Evolutionary conservation across 2,113 vertebrate species (phyloP), one percentile per base, ranked within the genome.

Genomic region (Formicarius rufipectus): DNA sequence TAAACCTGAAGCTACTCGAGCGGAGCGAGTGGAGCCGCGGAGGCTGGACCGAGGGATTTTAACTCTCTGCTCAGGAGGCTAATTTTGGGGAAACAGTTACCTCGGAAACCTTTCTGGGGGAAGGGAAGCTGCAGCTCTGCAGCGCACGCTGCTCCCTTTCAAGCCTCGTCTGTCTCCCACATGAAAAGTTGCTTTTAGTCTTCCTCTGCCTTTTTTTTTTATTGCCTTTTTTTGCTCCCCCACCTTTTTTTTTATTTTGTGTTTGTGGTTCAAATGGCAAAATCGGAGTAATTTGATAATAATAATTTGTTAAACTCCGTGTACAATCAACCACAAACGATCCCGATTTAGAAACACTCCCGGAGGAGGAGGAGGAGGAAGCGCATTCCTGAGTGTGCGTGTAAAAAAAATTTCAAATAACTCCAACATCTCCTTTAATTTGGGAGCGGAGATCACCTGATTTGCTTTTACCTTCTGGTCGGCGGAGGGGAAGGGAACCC

Each of bases 91-190:
- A 84, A 73, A 67, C 74, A 76, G 86, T 94, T 94, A 90, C 92
- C 95, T 81, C 92, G 92, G 92, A 90, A 94, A 94, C 78, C 83
- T 96, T 93, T 68, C 56, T 80, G 74, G 79, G 87, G 79, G 90
- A 40, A 90, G 83, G 87, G 87, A 96, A 39, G 64, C 72, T 66
- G 86, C 67, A 39, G 71, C 63, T 47, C 69, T 50, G 75, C 88
- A 60, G 59, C 35, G 59, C 59, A 60, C 59, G 35, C 35, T 60
- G 59, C 37, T 76, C 68, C 69, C 69, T 91, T 81, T 42, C 69
- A 37, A 73, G 84, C 76, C 47, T 45, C 89, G 66, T 89, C 89
- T 93, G 81, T 49, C 90, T 95, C 87, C 93, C 91, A 66, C 86
- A 83, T 87, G 92, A 83, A 55, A 89, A 86, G 62, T 83, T 55